Evolutionary conservation across 37 sponge, comb jelly and placozoan genomes (phyloP).

Genomic region (Halichondria panicea): DNA sequence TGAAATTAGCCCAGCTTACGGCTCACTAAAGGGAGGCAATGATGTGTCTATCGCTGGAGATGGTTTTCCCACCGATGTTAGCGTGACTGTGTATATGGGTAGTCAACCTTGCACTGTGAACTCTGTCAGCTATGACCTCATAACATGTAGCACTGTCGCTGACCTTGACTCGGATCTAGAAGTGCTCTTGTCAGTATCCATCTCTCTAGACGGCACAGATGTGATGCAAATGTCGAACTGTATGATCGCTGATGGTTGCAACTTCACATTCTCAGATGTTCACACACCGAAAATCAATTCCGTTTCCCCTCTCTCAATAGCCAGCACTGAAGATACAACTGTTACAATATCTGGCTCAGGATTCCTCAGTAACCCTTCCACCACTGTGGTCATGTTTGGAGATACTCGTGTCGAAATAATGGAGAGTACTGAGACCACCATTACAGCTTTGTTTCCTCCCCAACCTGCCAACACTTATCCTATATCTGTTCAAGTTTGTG

Average conservation of each 20-base stretch:
- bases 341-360: constrained; percentile 7
- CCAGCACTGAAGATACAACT: constrained; percentile 2
- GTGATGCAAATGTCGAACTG: too few relatives aligned
- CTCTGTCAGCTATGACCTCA: constrained; percentile 5
- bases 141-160: constrained; percentile 14
- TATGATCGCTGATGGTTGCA: constrained; percentile 10
- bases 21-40: constrained; percentile 65
- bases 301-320: constrained; percentile 11
- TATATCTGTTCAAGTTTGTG: constrained; percentile 16
- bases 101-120: background rate
- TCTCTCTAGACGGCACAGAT: too few relatives aligned
- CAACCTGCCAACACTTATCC: constrained; percentile 40
- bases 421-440: background rate
- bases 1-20: constrained; percentile 30
- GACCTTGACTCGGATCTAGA: too few relatives aligned
- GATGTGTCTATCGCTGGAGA: constrained; percentile 49
- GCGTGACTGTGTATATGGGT: constrained; percentile 17
- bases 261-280: constrained; percentile 16
- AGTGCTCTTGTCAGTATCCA: too few relatives aligned
- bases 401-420: background rate
- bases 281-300: constrained; percentile 29
- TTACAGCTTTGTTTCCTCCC: constrained; percentile 4
- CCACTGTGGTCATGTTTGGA: constrained; percentile 17
- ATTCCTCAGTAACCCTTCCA: background rate
- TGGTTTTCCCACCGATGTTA: constrained; percentile 11